These are phyloP conservation scores for Mesoligia furuncula DNA, from an alignment of 2,888 invertebrate genomes.

Conservation along the genomic window DNA sequence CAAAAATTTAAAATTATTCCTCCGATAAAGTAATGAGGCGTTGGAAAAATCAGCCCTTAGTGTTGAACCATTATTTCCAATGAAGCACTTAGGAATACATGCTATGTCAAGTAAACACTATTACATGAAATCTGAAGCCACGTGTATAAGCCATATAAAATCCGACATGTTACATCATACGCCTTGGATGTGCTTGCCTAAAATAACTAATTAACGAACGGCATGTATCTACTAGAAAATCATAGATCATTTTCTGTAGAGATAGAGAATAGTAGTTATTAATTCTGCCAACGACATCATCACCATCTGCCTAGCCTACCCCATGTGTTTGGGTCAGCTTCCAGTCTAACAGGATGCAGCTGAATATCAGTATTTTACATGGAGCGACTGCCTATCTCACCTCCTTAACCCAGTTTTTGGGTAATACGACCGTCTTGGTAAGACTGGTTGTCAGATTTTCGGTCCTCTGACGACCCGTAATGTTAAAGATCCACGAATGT, in stretches of 20 bases:
- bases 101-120: background rate
- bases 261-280: background rate
- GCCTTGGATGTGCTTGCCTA: background rate
- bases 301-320: too few relatives aligned
- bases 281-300: background rate
- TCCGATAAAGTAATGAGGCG: too few relatives aligned
- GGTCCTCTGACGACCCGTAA: background rate
- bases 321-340: background rate
- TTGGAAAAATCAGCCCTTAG: too few relatives aligned
- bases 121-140: constrained; percentile 6
- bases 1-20: too few relatives aligned
- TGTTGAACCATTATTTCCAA: background rate
- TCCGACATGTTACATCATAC: background rate
- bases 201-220: constrained; percentile 3
- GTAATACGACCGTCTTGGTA: background rate
- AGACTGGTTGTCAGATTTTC: background rate
- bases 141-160: background rate
- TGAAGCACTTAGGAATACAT: background rate
- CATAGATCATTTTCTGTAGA: background rate
- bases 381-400: background rate
- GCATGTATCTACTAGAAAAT: background rate
- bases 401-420: background rate
- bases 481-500: background rate
- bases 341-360: background rate
- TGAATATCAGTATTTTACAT: background rate